These are phyloP conservation scores for Gambusia holbrooki DNA, from an alignment of 2,113 vertebrate species.

Conservation along the genomic window DNA sequence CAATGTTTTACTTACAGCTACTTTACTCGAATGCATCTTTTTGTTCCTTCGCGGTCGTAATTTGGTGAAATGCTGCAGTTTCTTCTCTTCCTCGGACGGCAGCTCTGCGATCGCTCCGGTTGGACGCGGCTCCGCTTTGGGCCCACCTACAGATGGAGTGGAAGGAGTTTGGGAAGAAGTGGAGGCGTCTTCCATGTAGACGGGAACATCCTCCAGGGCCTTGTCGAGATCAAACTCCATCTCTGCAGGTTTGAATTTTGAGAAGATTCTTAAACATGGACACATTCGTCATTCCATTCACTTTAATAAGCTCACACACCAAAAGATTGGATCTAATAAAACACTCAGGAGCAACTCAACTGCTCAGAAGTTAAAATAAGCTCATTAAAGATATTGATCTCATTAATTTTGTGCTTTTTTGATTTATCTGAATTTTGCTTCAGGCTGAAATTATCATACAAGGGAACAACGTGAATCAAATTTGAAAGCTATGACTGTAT, in stretches of 20 bases:
- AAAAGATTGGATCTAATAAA: neutral
- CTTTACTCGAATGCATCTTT: conserved; percentile 89
- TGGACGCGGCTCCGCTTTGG: conserved; percentile 81
- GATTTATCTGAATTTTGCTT: neutral
- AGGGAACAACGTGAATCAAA: too few species aligned
- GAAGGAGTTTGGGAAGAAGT: conserved; percentile 84
- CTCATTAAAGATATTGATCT: neutral
- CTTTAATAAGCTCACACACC: neutral
- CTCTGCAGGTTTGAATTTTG: conserved; percentile 75
- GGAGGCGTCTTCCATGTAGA: conserved; percentile 88
- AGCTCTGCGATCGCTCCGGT: conserved; percentile 86
- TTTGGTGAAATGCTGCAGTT: conserved; percentile 97
- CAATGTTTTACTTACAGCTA: conserved; percentile 83
- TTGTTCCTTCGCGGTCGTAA: conserved; percentile 92
- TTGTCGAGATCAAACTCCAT: conserved; percentile 99
- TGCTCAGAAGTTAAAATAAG: neutral
- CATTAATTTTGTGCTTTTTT: neutral
- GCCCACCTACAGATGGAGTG: conserved; percentile 54
- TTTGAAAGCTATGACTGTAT: too few species aligned
- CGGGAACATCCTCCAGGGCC: conserved; percentile 91
- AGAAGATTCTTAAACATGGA: neutral
- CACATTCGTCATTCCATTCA: neutral
- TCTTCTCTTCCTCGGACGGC: conserved; percentile 93
- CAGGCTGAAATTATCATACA: too few species aligned
- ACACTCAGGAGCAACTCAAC: neutral